These are phyloP conservation scores for Micromys minutus DNA, from an alignment of 2,113 vertebrate genomes.

Conservation along the genomic window DNA sequence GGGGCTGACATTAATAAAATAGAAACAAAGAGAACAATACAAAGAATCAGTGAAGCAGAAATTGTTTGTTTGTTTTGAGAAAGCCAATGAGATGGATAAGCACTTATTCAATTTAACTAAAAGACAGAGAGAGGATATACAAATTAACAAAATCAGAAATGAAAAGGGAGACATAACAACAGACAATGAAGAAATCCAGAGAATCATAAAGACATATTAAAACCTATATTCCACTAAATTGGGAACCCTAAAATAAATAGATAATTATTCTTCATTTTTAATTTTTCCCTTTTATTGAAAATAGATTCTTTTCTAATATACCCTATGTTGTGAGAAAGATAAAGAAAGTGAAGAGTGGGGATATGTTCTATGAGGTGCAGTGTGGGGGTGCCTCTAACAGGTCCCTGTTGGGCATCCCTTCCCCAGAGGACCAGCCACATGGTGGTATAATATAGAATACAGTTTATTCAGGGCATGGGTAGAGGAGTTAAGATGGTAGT, in stretches of 20 bases:
- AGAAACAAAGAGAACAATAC: background rate
- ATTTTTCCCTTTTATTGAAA: background rate
- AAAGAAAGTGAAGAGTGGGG: too few species aligned
- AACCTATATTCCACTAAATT: background rate
- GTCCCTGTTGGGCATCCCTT: too few species aligned
- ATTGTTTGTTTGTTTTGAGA: background rate
- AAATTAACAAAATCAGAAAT: background rate
- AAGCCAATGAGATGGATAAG: background rate
- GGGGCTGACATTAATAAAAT: background rate
- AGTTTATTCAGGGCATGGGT: too few species aligned
- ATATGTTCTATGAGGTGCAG: too few species aligned
- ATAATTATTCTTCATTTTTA: background rate
- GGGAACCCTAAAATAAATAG: background rate
- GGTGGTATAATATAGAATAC: too few species aligned
- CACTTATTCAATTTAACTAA: background rate
- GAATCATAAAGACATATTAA: background rate
- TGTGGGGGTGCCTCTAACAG: too few species aligned
- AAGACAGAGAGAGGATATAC: background rate
- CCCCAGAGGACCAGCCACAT: too few species aligned
- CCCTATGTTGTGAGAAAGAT: too few species aligned
- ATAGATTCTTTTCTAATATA: background rate
- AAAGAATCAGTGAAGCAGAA: background rate
- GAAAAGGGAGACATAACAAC: background rate
- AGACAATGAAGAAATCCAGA: background rate
- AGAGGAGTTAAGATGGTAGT: too few species aligned